Evolutionary conservation across 2,888 invertebrate species (phyloP).

Genomic region (Bruchidius siliquastri): DNA sequence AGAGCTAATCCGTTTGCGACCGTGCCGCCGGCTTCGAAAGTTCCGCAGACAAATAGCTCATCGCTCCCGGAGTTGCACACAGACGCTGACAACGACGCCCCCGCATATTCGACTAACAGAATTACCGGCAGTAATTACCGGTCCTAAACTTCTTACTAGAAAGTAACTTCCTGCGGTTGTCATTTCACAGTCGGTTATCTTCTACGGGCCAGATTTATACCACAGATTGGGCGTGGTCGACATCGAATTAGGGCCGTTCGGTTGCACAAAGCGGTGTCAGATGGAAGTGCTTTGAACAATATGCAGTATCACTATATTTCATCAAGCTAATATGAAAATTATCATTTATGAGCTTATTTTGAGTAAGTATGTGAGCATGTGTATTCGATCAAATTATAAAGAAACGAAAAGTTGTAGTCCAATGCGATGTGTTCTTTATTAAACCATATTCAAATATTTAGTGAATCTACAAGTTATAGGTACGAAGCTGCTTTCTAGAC

Average conservation of each 20-base stretch:
- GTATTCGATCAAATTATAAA: no score
- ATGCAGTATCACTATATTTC: no score
- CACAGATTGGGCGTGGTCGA: not conserved
- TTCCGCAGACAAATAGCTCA: not conserved
- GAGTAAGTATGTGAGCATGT: no score
- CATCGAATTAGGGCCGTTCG: not conserved
- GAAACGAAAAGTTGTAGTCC: no score
- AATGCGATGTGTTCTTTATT: no score
- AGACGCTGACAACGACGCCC: not conserved
- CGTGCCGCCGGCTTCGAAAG: not conserved
- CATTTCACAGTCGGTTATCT: not conserved
- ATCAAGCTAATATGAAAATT: no score
- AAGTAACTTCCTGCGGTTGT: not conserved
- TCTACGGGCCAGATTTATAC: not conserved
- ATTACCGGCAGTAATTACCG: not conserved
- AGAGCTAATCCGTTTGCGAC: not conserved
- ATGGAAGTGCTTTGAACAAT: no score
- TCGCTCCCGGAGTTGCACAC: not conserved
- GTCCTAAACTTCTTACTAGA: not conserved
- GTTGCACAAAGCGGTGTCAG: not conserved
- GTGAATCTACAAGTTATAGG: no score
- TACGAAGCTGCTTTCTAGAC: no score
- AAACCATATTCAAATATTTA: no score
- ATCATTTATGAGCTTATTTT: no score
- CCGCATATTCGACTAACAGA: not conserved